These are phyloP conservation scores for Macropodus opercularis DNA, from an alignment of 2,797 vertebrate genomes.

Conservation along the genomic window DNA sequence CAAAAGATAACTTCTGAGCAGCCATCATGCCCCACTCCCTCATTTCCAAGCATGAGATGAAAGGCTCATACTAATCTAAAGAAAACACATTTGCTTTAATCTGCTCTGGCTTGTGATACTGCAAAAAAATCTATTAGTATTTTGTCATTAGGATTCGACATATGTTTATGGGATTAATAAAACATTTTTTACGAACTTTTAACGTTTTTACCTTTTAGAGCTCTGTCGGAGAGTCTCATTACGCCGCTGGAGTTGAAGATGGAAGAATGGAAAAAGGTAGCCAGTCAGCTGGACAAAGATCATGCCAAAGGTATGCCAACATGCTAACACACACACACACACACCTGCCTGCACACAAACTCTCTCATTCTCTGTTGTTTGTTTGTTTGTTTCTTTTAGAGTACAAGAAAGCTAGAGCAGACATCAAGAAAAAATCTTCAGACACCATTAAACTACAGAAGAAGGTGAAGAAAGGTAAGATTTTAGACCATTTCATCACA, in stretches of 20 bases:
- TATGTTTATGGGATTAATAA: no score
- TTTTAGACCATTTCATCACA: background rate
- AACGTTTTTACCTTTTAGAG: conserved; percentile 59
- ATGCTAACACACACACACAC: background rate
- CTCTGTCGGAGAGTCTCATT: conserved; percentile 85
- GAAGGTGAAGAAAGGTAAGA: conserved; percentile 88
- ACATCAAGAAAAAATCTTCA: conserved; percentile 89
- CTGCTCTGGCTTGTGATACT: no score
- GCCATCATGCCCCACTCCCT: no score
- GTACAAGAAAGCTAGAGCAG: conserved; percentile 85
- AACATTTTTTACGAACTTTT: no score
- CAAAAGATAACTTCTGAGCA: no score
- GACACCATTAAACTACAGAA: conserved; percentile 89
- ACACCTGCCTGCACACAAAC: background rate
- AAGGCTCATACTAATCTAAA: no score
- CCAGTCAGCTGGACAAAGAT: conserved; percentile 86
- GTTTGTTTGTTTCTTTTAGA: conserved; percentile 75
- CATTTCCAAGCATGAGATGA: no score
- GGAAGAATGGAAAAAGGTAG: conserved; percentile 88
- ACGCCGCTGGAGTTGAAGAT: conserved; percentile 84
- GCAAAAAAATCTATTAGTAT: no score
- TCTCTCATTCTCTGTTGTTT: background rate
- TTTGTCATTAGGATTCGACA: no score
- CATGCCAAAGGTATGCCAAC: conserved; percentile 83
- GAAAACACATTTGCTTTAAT: no score